phyloP scores from a whole-genome alignment of 2,113 vertebrate species.

The Madoqua kirkii region DNA sequence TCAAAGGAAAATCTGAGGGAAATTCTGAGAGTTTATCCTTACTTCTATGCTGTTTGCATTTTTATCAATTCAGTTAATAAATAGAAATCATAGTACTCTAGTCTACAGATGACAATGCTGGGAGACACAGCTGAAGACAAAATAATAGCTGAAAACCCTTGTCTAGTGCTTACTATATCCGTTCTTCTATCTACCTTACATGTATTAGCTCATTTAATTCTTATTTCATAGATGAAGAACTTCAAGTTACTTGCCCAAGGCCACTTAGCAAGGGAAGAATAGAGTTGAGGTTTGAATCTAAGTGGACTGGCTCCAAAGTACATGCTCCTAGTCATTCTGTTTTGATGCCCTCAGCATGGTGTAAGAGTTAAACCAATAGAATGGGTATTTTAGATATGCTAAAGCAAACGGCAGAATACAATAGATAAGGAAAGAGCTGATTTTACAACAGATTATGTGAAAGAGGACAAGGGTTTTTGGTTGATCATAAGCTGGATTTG shows the following conservation, averaged over 20 bases:
- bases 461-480: neutral
- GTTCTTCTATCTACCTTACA: neutral
- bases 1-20: neutral
- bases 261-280: neutral
- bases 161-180: neutral
- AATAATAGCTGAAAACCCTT: neutral
- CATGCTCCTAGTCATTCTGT: neutral
- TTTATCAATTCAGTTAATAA: neutral
- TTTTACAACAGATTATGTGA: neutral
- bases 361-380: neutral
- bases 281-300: neutral
- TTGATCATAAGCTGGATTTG: neutral
- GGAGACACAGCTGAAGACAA: neutral
- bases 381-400: neutral
- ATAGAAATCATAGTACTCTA: neutral
- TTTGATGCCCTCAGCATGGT: neutral
- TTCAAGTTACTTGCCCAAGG: neutral
- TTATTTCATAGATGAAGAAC: neutral
- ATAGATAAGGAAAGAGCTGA: neutral
- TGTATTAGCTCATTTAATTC: neutral
- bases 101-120: neutral
- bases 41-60: neutral
- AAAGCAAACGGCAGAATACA: neutral
- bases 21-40: neutral
- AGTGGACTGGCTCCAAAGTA: neutral